Conservation (phyloP, 2,797 vertebrate genomes). For the Rhynchonycteris naso region DNA sequence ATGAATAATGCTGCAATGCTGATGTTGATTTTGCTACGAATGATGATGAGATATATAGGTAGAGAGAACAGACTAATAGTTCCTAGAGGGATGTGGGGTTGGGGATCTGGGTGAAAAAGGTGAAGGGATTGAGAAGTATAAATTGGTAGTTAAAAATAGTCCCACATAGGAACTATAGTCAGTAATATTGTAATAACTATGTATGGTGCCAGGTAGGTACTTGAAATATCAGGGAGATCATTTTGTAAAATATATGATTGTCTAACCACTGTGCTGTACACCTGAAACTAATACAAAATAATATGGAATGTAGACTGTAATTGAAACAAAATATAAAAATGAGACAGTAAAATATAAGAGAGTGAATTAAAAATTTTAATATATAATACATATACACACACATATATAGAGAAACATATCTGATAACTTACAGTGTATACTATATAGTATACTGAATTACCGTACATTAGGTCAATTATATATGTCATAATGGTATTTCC, state of each 20-base stretch:
- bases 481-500: background rate
- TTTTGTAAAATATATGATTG: background rate
- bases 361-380: background rate
- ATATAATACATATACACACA: background rate
- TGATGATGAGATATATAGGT: background rate
- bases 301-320: background rate
- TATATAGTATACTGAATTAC: background rate
- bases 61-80: background rate
- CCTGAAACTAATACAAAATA: background rate
- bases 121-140: background rate
- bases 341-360: background rate
- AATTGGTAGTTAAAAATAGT: background rate
- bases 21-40: background rate
- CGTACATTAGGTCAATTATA: background rate
- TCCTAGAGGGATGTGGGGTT: background rate
- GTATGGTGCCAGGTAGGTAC: background rate
- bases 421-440: background rate
- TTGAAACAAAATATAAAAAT: background rate
- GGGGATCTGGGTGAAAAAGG: background rate
- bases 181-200: background rate
- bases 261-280: background rate
- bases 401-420: background rate
- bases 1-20: background rate
- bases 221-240: background rate
- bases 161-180: background rate